Base-by-base conservation (phyloP, 2,113 vertebrate species). In the Tapirus terrestris region DNA sequence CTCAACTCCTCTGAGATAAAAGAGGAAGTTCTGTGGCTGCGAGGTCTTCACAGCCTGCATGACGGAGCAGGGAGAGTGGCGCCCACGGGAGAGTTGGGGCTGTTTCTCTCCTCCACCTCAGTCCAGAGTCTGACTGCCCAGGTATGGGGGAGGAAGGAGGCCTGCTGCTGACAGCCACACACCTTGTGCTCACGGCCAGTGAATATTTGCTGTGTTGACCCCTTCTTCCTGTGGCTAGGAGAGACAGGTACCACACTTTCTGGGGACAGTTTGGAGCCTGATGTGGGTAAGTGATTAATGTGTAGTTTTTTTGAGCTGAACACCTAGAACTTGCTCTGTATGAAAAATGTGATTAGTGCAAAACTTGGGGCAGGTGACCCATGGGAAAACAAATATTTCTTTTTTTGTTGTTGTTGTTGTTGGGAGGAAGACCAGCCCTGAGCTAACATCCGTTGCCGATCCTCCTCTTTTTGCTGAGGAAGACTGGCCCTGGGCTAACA, bases 321-420 rank as follows among this genome's bases (percentile, higher is more conserved):
- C 12, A 13, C 89, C 72, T 85, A 58, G 43, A 95, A 65, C 25
- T 77, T 93, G 56, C 77, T 92, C 27, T 89, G 8, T 39, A 10
- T 89, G 27, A 82, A 77, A 96, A 77, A 48, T 63, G 10, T 58
- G 48, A 67, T 81, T 33, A 2, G 21, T 56, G 39, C 4, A 63
- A 85, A 97, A 80, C 67, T 60, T 60, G 8, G 56, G 56, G 51
- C 17, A 63, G 61, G 31, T 79, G 45, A 43, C 6, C 31, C 25
- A 12, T 48, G 70, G 27, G 76, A 48, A 94, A 90, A 84, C 39
- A 88, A 48, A 3, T 81, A 53, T 27, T 77, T 88, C 21, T 94
- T 51, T n/a, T n/a, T n/a, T 39, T 39, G 39, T 39, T 39, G 39
- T 39, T 39, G 39, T 39, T 39, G 39, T 39, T 39, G 39, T 39